Evolutionary conservation across 1,140 invertebrate genomes (phyloP).

Genomic region (Scaptodrosophila lebanonensis): DNA sequence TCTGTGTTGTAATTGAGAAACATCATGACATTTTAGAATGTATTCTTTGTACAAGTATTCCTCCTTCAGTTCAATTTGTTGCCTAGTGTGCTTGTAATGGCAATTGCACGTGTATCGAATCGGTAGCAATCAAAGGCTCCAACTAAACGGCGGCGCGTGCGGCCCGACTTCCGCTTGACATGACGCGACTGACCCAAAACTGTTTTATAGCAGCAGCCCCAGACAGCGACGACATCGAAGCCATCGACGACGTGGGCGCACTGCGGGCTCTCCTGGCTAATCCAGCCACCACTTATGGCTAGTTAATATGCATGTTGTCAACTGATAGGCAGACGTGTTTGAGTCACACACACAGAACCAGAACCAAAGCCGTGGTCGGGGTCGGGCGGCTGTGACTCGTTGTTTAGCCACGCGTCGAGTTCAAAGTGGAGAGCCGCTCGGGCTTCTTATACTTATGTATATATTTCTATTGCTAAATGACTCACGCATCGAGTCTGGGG

Average conservation of each 20-base stretch:
- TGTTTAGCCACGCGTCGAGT: constrained; percentile 51
- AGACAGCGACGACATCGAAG: constrained; percentile 20
- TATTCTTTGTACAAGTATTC: too few species aligned
- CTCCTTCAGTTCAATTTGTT: constrained; percentile 8
- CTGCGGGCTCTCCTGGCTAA: not conserved
- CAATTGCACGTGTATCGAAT: not conserved
- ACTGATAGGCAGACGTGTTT: constrained; percentile 58
- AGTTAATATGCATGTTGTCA: constrained; percentile 61
- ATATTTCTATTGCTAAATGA: constrained; percentile 45
- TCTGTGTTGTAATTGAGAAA: too few species aligned
- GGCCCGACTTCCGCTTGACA: constrained; percentile 52
- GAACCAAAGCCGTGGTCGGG: constrained; percentile 34
- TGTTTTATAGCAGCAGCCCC: not conserved
- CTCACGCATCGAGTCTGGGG: constrained; percentile 35
- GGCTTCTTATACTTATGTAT: constrained; percentile 35
- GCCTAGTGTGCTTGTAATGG: not conserved
- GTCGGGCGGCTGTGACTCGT: constrained; percentile 26
- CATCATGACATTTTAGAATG: too few species aligned
- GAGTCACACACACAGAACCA: constrained; percentile 55
- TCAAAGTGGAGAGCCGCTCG: too few species aligned
- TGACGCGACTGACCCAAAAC: constrained; percentile 25
- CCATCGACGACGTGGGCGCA: not conserved
- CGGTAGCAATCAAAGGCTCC: constrained; percentile 42
- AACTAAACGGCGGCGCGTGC: constrained; percentile 44
- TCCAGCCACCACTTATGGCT: constrained; percentile 13